Base-by-base conservation (phyloP, 2,113 vertebrate species). In the Calidris pugnax region DNA sequence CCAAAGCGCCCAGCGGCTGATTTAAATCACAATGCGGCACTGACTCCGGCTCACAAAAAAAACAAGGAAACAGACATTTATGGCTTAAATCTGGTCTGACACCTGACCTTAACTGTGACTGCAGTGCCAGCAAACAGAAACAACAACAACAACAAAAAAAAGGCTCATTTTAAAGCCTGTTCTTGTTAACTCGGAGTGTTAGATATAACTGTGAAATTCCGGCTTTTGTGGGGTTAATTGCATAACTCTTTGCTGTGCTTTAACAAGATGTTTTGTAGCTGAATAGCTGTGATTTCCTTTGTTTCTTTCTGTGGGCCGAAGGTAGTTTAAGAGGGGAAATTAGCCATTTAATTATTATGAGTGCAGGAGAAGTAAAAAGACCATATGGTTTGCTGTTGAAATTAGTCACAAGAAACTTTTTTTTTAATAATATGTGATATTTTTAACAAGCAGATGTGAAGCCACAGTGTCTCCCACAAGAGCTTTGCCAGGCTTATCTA, bases 381-480 rank as follows among this genome's bases (percentile, higher is more conserved):
- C 96, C 97, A 98, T 97, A 98, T 98, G 97, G 97, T 97, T 97
- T 97, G 95, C 94, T 97, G 95, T 97, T 94, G 95, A 98, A 98
- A 97, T 98, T 97, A 98, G 97, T 98, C 97, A 97, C 98, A 97
- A 98, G 95, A 97, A 97, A 98, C 97, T 98, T 98, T 98, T 98
- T 85, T 68, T 62, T 4, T 43, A 88, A 98, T 97, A 98, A 98
- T 97, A 98, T 95, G 97, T 96, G 98, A 96, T 98, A 98, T 98
- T 98, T 98, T 98, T 97, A 97, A 97, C 95, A 97, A 95, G 93
- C 96, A 97, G 97, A 98, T 98, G 96, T 91, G 89, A 96, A 89
- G 84, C 90, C 87, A 94, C 95, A 93, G 95, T 88, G 22, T 94
- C 92, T 97, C 97, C 95, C 96, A 84, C 84, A 92, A 96, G 89